phyloP scores from a whole-genome alignment of 2,797 vertebrate species.

The Nyctalus aviator region DNA sequence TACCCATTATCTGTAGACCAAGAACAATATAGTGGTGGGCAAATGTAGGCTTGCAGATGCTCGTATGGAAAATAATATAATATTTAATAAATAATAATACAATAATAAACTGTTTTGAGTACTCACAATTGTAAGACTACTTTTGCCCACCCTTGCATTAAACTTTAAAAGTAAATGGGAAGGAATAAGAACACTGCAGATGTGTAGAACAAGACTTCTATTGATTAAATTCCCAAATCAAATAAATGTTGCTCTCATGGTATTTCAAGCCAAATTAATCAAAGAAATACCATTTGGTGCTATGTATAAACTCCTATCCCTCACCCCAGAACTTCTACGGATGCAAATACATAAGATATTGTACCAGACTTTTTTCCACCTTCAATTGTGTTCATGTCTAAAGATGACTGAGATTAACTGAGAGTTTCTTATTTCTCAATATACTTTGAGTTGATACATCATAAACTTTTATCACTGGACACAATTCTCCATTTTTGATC shows the following conservation, averaged over 20 bases:
- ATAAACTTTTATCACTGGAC: conserved; percentile 18
- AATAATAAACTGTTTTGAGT: background rate
- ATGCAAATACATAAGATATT: background rate
- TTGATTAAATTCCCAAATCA: background rate
- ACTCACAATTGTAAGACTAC: background rate
- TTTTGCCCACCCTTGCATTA: background rate
- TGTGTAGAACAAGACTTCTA: background rate
- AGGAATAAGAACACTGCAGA: background rate
- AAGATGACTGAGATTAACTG: background rate
- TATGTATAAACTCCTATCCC: background rate
- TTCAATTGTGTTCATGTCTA: background rate
- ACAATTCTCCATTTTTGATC: background rate
- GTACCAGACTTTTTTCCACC: background rate
- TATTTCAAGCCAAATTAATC: background rate
- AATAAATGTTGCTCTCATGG: background rate
- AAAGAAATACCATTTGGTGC: background rate
- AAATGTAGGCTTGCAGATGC: background rate
- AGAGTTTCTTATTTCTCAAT: conserved; percentile 53
- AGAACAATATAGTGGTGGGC: background rate
- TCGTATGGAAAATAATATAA: background rate
- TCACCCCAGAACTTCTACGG: background rate
- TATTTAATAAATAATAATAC: background rate
- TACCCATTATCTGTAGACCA: background rate
- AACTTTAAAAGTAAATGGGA: background rate
- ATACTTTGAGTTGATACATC: background rate